Evolutionary conservation across 2,888 invertebrate genomes (phyloP), one percentile per base, ranked within the genome.

Genomic region (Scrobipalpa atriplicella): DNA sequence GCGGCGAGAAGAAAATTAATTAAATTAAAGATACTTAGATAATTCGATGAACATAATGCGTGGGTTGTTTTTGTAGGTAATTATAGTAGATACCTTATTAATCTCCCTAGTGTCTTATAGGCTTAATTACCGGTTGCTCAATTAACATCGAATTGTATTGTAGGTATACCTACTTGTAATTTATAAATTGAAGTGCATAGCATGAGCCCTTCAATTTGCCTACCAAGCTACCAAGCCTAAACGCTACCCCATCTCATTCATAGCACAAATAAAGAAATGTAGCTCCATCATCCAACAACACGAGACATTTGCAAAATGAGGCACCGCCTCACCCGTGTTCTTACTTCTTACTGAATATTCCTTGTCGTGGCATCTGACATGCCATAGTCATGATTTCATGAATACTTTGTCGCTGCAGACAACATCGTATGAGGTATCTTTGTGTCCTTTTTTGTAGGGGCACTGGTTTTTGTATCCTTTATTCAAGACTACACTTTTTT

Each of bases 261-360:
- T 29, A 3, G 29, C 29, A 29, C 16, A 21, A 54, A 62, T 61
- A 43, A 43, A 62, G 19, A 62, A 62, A 62, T 11, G 19, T 41
- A 21, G 18, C 16, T 43, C 7, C 62, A n/a, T 38, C 41, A 21
- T n/a, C n/a, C n/a, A n/a, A n/a, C 21, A 16, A 41, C 10, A 43
- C 41, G 19, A 43, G 43, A 43, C 62, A 62, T 62, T 62, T 62
- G 47, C 43, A 13, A 62, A 62, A 62, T 62, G 62, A 62, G 39
- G n/a, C 39, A 0, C 54, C 21, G 3, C 54, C 54, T 54, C 21
- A 54, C 54, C 54, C 21, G 21, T 54, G 54, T 54, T 54, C 54
- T 19, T 19, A 2, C 54, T 54, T 54, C 54, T 19, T 19, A 2
- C 54, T 18, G 54, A 19, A 19, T 54, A 21, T 29, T 29, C 19